Percentiles rank a stretch among this genome's conserved stretches.
Conservation (phyloP, 2,797 vertebrate species). For the Hoplostethus mediterraneus region DNA sequence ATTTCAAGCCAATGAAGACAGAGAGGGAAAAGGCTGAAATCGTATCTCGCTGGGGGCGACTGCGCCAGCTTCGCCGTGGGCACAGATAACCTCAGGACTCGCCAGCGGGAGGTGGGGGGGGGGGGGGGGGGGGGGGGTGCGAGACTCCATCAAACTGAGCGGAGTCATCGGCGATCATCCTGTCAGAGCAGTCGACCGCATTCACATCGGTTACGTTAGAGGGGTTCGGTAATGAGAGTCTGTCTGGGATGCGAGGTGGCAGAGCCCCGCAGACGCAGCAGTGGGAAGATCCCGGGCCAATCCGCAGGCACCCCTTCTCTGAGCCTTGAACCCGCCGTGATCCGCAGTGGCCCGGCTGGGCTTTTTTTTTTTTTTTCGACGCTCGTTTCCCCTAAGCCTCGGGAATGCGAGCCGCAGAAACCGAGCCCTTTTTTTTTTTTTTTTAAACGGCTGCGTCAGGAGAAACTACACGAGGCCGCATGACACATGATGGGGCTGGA, state of each 20-base stretch:
- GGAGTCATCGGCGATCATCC: conserved; percentile 41
- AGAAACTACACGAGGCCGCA: conserved; percentile 71
- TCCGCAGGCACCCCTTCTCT: conserved; percentile 75
- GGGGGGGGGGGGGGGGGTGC: background rate
- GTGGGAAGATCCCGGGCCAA: conserved; percentile 64
- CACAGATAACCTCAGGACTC: conserved; percentile 15
- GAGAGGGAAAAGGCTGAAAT: conserved; percentile 13
- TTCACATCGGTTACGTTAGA: conserved; percentile 71
- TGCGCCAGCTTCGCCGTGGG: background rate
- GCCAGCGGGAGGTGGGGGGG: background rate
- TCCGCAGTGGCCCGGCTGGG: conserved; percentile 71
- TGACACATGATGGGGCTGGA: conserved; percentile 54
- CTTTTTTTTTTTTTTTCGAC: conserved; percentile 77
- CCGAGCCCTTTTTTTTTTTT: conserved; percentile 27
- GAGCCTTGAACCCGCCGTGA: conserved; percentile 75
- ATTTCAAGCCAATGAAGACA: background rate
- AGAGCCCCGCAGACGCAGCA: conserved; percentile 66
- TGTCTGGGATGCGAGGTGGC: conserved; percentile 57
- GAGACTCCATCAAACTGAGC: conserved; percentile 27
- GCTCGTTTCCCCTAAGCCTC: conserved; percentile 76
- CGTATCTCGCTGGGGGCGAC: background rate
- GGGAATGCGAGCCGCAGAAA: conserved; percentile 80
- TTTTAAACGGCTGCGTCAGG: conserved; percentile 76
- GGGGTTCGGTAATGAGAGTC: conserved; percentile 62
- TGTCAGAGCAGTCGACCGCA: conserved; percentile 55